Conservation (phyloP, 92 coral and sea anemone genomes). For the Ricordea florida region DNA sequence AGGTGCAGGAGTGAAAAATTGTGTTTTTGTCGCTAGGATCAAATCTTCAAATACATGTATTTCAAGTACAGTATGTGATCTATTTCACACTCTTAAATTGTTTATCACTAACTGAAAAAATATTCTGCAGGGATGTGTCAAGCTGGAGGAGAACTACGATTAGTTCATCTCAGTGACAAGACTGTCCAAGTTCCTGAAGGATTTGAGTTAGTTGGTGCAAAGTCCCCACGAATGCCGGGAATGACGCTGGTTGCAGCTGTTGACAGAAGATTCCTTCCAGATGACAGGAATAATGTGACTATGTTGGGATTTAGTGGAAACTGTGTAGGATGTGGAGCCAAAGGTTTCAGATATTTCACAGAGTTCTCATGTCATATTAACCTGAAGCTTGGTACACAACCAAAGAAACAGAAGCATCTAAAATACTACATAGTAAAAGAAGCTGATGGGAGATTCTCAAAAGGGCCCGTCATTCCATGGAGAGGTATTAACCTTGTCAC, state of each 20-base stretch:
- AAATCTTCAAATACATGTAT: too few species aligned
- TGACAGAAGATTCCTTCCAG: conserved; percentile 95
- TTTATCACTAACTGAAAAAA: background rate
- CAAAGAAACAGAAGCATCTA: conserved; percentile 95
- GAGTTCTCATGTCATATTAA: conserved; percentile 97
- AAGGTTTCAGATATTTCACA: conserved; percentile 94
- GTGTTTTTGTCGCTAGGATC: too few species aligned
- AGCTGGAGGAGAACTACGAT: conserved; percentile 86
- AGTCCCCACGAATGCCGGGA: conserved; percentile 92
- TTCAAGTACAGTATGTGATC: too few species aligned
- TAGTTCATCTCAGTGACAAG: conserved; percentile 60
- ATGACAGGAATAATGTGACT: conserved; percentile 80
- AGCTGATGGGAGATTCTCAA: conserved; percentile 76
- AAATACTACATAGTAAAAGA: conserved; percentile 86
- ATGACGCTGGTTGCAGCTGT: conserved; percentile 91
- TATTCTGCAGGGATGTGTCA: conserved; percentile 85
- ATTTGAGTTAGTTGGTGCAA: conserved; percentile 91
- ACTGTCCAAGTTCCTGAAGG: conserved; percentile 75
- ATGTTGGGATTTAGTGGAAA: conserved; percentile 96
- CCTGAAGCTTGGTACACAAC: conserved; percentile 93
- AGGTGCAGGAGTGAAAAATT: too few species aligned
- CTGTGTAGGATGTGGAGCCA: conserved; percentile 98
- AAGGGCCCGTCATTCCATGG: conserved; percentile 93
- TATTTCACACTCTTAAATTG: too few species aligned
- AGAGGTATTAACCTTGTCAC: too few species aligned